Evolutionary conservation across 2,888 invertebrate genomes (phyloP).

Genomic region (Latrodectus elegans): DNA sequence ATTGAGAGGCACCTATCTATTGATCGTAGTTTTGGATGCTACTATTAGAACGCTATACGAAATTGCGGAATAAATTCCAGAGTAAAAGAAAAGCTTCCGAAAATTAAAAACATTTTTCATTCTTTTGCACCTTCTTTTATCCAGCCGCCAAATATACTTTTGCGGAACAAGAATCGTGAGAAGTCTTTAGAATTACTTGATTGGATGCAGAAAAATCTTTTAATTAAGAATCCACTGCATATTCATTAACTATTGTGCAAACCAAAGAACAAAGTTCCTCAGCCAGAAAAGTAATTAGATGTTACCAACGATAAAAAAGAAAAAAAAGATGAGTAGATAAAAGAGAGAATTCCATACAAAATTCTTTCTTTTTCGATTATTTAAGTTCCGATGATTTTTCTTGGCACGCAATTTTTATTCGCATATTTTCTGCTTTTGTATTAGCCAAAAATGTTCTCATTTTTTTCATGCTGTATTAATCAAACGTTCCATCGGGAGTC

Average conservation of each 20-base stretch:
- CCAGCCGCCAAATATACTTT: constrained; percentile 15
- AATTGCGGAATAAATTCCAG: neutral
- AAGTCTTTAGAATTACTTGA: constrained; percentile 59
- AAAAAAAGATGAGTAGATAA: constrained; percentile 10
- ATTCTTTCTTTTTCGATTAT: constrained; percentile 25
- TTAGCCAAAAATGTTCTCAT: constrained; percentile 15
- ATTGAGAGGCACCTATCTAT: too few relatives aligned
- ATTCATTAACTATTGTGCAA: constrained; percentile 63
- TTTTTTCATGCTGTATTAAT: constrained; percentile 49
- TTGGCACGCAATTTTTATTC: constrained; percentile 32
- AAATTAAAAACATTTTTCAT: neutral
- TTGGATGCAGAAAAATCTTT: constrained; percentile 65
- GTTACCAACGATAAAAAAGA: constrained; percentile 60
- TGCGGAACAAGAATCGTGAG: constrained; percentile 20
- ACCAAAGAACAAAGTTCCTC: constrained; percentile 10
- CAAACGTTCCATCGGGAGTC: constrained; percentile 6
- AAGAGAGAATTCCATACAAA: constrained; percentile 60
- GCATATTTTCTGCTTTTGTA: neutral
- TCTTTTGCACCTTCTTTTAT: constrained; percentile 7
- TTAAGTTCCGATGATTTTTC: constrained; percentile 44
- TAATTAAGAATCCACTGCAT: constrained; percentile 67
- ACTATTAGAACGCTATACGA: neutral
- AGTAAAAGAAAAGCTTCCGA: neutral
- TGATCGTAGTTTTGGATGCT: too few relatives aligned
- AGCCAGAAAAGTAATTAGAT: constrained; percentile 66